Base-by-base conservation (phyloP, 1,140 invertebrate species). In the Cepaea nemoralis region DNA sequence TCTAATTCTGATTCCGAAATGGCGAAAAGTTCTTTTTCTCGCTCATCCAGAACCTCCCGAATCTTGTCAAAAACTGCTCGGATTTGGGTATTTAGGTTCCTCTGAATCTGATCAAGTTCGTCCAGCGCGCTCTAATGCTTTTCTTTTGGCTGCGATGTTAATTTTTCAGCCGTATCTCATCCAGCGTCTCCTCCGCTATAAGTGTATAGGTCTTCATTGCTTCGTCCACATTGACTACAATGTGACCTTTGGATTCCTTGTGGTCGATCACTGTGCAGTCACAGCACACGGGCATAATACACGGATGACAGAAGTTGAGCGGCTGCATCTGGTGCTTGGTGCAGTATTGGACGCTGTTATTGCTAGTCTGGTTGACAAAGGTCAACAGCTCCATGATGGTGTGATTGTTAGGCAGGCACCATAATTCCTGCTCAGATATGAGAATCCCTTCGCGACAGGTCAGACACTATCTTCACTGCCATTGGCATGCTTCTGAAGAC, bases 371-470 rank as follows among this genome's bases (percentile, higher is more conserved):
- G 48, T 84, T 86, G 14, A 90, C 86, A 73, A 89, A 90, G 31
- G 70, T 67, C 1, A 89, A 78, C 3, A 90, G 83, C 78, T 90
- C 88, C 39, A 87, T 80, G 40, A 90, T 86, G 16, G 89, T 90
- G 82, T 88, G 87, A 66, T 90, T 88, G 80, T 88, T 90, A 14
- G 89, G 88, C 55, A 90, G 82, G 2, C 88, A 86, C 24, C 83
- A 80, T 19, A 90, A 85, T 69, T 90, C 89, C 14, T 84, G 80
- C 31, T 89, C 86, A 19, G 98, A 97, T 22, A 94, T 97, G 87
- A 98, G 98, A 89, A 97, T 96, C 0, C 97, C 96, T 16, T 96
- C 96, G 10, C 97, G 98, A 92, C 94, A 98, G 77, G 97, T 96
- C 90, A 97, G 98, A 91, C 92, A 90, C 66, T 87, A 90, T 90